Base-by-base conservation (phyloP, 2,888 invertebrate genomes). In the Acholoe squamosa region DNA sequence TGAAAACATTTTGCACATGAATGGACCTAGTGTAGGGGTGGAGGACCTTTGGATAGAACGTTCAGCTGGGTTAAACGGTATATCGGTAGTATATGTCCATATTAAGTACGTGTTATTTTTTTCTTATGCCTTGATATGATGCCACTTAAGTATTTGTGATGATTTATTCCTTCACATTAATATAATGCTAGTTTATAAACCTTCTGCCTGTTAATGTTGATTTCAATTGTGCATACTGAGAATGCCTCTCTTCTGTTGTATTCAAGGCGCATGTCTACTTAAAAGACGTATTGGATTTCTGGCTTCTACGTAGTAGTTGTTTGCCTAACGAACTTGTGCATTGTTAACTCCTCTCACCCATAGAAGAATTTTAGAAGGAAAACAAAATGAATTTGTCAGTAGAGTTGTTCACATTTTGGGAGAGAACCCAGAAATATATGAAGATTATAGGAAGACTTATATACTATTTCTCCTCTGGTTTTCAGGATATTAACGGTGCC, bases 401-500 rank as follows among this genome's bases (percentile, higher is more conserved):
- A 61, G 22, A 61, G 19, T 14, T 10, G 19, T 61, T 61, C n/a
- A 19, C 5, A 43, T 43, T 43, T 43, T 43, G 5, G 43, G 43
- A 10, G 43, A 43, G 43, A 43, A 43, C 3, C 5, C 5, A 43
- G 10, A 43, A 43, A 43, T 43, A 43, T 43, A 43, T 43, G 10
- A 7, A 43, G 43, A 43, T 43, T 43, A 43, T 43, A 10, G 10
- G 3, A 43, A 43, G 5, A 43, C 43, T 10, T 71, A 71, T 28
- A 51, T 84, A 34, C 76, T 7, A 25, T 16, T n/a, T 86, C 22
- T 86, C 31, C 33, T 80, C 76, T 80, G n/a, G 71, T 76, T 89
- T 90, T 25, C 80, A 92, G 91, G 92, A 92, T 51, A 90, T 92
- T 31, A 90, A 89, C 34, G 90, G 90, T n/a, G 91, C 92, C 10